Conservation (phyloP, 2,888 invertebrate species). For the Drepanosiphum platanoidis region DNA sequence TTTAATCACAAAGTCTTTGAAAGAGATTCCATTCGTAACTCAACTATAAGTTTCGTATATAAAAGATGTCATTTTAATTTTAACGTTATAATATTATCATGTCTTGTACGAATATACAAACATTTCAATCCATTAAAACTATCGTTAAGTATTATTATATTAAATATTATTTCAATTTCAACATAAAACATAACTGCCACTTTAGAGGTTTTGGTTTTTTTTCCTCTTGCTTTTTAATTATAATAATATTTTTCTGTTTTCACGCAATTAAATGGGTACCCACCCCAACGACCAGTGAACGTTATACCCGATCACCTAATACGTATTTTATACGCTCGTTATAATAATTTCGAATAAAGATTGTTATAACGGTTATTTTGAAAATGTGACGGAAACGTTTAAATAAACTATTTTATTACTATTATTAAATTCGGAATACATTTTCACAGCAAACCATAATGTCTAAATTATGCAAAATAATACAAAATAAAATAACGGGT, state of each 20-base stretch:
- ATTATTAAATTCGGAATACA: background rate
- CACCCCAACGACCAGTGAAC: background rate
- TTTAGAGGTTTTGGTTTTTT: too few relatives aligned
- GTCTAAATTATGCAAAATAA: conserved; percentile 29
- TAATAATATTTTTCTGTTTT: background rate
- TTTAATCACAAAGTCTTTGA: too few relatives aligned
- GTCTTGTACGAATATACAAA: too few relatives aligned
- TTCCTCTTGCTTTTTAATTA: too few relatives aligned
- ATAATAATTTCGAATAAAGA: background rate
- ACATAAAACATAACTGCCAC: too few relatives aligned
- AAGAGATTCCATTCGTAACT: too few relatives aligned
- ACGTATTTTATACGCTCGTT: background rate
- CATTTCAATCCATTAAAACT: too few relatives aligned
- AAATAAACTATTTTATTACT: conserved; percentile 4
- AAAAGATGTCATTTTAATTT: too few relatives aligned
- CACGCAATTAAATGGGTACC: background rate
- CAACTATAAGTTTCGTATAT: too few relatives aligned
- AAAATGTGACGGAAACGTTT: background rate
- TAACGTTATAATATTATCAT: too few relatives aligned
- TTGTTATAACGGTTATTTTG: background rate
- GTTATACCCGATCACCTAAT: background rate
- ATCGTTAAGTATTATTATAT: too few relatives aligned
- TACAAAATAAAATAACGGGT: conserved; percentile 26
- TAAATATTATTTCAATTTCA: too few relatives aligned
- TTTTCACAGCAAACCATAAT: background rate